Conservation (phyloP, 2,113 vertebrate species). For the Mus pahari region DNA sequence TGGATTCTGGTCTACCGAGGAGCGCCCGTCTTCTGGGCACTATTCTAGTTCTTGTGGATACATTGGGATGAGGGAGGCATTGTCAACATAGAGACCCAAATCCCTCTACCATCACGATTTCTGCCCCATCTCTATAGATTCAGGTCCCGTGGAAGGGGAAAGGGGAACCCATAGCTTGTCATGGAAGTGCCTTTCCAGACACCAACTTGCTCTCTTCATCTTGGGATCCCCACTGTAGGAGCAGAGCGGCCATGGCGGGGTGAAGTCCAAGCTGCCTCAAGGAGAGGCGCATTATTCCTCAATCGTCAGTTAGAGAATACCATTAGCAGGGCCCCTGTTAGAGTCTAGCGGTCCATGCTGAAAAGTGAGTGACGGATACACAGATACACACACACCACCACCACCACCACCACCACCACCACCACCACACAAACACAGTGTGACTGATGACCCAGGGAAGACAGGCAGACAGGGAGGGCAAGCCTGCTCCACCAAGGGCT, state of each 20-base stretch:
- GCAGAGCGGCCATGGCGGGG: neutral
- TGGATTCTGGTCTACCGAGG: neutral
- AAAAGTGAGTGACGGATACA: constrained; percentile 19
- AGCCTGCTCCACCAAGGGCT: neutral
- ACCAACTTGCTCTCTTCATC: neutral
- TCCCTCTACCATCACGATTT: neutral
- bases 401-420: neutral
- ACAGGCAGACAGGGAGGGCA: neutral
- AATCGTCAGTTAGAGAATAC: neutral
- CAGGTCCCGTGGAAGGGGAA: neutral
- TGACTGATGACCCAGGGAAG: neutral
- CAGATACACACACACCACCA: neutral
- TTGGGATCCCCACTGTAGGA: neutral
- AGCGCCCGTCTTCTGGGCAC: neutral
- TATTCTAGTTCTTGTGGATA: neutral
- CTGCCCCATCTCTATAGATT: neutral
- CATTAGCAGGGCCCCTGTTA: neutral
- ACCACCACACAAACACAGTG: neutral
- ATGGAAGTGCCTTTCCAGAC: neutral
- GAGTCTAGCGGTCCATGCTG: neutral
- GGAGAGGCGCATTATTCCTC: neutral
- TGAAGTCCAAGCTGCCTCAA: neutral
- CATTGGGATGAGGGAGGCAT: neutral
- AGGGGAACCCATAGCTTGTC: neutral
- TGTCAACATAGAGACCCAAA: neutral